Conservation (phyloP, 2,888 invertebrate species). For the Erebia aethiops region DNA sequence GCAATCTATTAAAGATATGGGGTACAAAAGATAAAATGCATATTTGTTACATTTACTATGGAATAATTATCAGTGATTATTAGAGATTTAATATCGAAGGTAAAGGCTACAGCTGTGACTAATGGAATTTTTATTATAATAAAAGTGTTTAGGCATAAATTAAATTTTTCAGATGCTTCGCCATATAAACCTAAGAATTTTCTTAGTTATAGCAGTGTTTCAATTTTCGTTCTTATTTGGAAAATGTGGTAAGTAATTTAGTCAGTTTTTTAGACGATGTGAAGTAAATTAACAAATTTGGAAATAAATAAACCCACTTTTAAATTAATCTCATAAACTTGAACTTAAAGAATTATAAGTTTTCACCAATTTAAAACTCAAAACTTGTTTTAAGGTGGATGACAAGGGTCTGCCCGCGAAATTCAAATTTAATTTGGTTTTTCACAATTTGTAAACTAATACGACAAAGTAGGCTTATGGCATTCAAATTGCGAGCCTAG, state of each 20-base stretch:
- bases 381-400: too few relatives aligned
- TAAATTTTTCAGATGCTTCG: constrained; percentile 31
- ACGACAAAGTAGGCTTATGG: too few relatives aligned
- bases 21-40: background rate
- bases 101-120: background rate
- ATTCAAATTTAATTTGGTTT: too few relatives aligned
- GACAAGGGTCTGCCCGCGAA: too few relatives aligned
- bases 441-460: too few relatives aligned
- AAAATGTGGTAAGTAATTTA: constrained; percentile 46
- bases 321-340: too few relatives aligned
- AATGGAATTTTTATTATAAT: background rate
- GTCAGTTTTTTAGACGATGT: background rate
- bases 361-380: too few relatives aligned
- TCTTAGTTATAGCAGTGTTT: constrained; percentile 18
- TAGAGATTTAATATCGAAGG: background rate
- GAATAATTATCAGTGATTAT: background rate
- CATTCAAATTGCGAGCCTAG: too few relatives aligned
- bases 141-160: background rate
- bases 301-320: too few relatives aligned
- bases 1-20: background rate
- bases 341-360: too few relatives aligned
- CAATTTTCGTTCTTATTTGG: constrained; percentile 29
- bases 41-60: background rate
- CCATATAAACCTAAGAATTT: background rate
- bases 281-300: too few relatives aligned